Percentiles rank a stretch among this genome's conserved stretches.
Evolutionary conservation across 2,888 invertebrate species (phyloP).

Genomic region (Hipparchia semele): DNA sequence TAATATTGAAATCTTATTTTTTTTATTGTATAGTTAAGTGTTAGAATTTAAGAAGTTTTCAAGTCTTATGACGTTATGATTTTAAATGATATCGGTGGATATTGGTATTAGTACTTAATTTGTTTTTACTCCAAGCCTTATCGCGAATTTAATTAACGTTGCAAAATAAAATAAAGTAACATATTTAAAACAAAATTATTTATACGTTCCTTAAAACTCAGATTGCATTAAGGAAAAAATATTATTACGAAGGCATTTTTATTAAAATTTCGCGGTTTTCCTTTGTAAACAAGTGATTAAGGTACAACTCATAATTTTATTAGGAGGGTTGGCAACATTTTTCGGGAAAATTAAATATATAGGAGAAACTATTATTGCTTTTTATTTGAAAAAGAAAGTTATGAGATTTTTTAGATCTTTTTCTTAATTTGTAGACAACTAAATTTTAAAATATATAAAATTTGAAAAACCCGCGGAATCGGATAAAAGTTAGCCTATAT

Average conservation of each 20-base stretch:
- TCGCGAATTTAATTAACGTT: background rate
- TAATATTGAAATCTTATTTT: too few species aligned
- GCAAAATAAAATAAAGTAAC: background rate
- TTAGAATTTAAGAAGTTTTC: background rate
- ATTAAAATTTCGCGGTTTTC: slow-evolving; percentile 51
- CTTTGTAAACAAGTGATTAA: slow-evolving; percentile 61
- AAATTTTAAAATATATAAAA: too few species aligned
- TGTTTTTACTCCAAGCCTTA: background rate
- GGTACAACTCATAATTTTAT: slow-evolving; percentile 2
- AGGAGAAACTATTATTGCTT: background rate
- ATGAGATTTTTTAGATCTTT: background rate
- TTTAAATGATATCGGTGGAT: background rate
- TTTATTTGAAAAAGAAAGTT: background rate
- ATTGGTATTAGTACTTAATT: too few species aligned
- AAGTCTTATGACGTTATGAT: background rate
- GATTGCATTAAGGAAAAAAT: slow-evolving; percentile 28
- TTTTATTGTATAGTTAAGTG: background rate
- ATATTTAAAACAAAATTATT: background rate
- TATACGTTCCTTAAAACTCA: background rate
- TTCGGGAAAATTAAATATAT: background rate
- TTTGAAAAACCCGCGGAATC: too few species aligned
- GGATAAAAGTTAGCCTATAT: background rate
- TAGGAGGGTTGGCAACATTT: background rate
- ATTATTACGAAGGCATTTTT: slow-evolving; percentile 25
- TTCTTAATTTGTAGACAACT: too few species aligned